Percentiles rank a stretch among this genome's conserved stretches.
phyloP scores from a whole-genome alignment of 2,888 invertebrate genomes.

The Sympetrum striolatum region DNA sequence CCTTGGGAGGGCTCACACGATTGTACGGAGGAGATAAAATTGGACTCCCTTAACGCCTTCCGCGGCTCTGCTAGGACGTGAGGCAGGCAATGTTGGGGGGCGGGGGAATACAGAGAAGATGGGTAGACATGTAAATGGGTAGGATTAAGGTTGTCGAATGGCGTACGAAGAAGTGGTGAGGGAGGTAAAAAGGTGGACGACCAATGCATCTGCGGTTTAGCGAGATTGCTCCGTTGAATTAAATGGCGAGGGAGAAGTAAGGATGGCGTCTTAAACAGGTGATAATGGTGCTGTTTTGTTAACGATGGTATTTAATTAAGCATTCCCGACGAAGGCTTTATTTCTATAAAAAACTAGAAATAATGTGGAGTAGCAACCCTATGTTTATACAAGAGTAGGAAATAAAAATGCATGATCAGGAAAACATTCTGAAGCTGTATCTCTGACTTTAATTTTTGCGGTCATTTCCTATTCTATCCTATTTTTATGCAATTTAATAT shows the following conservation, averaged over 20 bases:
- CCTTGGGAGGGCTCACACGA: conserved; percentile 7
- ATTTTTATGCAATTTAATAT: too few relatives aligned
- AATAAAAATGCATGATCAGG: too few relatives aligned
- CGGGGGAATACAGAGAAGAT: not conserved
- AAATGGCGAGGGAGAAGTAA: not conserved
- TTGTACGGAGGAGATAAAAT: conserved; percentile 21
- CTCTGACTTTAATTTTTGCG: too few relatives aligned
- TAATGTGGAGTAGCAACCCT: too few relatives aligned
- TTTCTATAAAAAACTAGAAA: too few relatives aligned
- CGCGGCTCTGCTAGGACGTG: not conserved
- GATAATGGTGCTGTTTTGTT: not conserved
- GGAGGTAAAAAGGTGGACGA: not conserved
- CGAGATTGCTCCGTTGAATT: conserved; percentile 24
- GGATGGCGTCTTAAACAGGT: not conserved
- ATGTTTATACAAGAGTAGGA: too few relatives aligned
- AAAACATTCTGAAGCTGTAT: too few relatives aligned
- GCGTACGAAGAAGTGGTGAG: not conserved
- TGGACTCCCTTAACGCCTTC: not conserved
- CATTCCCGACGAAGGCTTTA: too few relatives aligned
- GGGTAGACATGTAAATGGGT: not conserved
- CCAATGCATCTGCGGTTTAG: conserved; percentile 12
- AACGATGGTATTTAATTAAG: too few relatives aligned
- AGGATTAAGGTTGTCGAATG: conserved; percentile 17
- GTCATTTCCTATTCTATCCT: too few relatives aligned
- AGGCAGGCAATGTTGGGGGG: not conserved